Percentiles rank a stretch among this genome's conserved stretches.
phyloP scores from a whole-genome alignment of 2,888 invertebrate species.

The Eumacrocentrus americanus region DNA sequence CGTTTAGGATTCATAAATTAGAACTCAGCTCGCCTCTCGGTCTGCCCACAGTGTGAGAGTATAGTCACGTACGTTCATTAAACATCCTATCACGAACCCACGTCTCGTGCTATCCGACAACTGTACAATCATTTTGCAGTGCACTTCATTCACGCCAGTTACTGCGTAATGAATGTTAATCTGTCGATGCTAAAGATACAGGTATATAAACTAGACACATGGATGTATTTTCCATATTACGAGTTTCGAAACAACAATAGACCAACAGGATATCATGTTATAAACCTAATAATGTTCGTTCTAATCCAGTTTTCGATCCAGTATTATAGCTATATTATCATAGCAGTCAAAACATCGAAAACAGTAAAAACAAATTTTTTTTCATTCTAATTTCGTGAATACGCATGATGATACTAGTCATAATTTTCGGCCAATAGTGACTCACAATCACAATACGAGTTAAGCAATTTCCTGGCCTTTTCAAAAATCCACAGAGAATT shows the following conservation, averaged over 20 bases:
- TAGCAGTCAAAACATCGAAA: too few relatives aligned
- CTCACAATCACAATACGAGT: too few relatives aligned
- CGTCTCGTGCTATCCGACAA: slow-evolving; percentile 3
- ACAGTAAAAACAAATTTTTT: too few relatives aligned
- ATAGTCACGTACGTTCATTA: slow-evolving; percentile 25
- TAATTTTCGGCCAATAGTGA: too few relatives aligned
- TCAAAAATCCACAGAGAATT: too few relatives aligned
- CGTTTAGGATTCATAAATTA: slow-evolving; percentile 27
- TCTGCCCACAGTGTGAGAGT: neutral
- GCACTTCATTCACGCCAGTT: slow-evolving; percentile 13
- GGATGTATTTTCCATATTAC: neutral
- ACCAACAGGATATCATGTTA: neutral
- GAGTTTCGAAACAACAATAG: neutral
- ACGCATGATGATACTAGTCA: too few relatives aligned
- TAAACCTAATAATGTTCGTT: too few relatives aligned
- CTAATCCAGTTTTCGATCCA: too few relatives aligned
- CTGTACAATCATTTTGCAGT: slow-evolving; percentile 9
- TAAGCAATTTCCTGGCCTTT: too few relatives aligned
- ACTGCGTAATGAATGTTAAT: slow-evolving; percentile 11
- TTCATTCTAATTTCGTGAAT: too few relatives aligned
- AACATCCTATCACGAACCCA: slow-evolving; percentile 16
- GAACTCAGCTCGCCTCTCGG: neutral
- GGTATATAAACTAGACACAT: neutral
- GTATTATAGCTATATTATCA: too few relatives aligned
- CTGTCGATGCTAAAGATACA: neutral